phyloP scores from a whole-genome alignment of 2,888 invertebrate genomes.

The Orthosia cruda region DNA sequence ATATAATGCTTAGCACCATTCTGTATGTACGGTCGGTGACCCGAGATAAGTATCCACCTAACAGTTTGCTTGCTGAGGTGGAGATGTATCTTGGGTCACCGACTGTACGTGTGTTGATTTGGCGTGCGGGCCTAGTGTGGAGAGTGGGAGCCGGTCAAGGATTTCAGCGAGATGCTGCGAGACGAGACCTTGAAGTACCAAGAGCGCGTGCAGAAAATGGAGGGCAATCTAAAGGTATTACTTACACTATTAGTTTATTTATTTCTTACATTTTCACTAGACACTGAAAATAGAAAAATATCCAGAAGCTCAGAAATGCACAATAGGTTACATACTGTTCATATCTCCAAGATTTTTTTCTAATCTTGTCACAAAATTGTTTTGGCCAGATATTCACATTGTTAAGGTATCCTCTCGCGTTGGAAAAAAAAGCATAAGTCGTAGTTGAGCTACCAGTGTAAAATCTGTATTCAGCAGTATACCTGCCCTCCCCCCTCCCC shows the following conservation, averaged over 20 bases:
- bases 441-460: too few relatives aligned
- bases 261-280: too few relatives aligned
- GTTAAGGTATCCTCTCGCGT: too few relatives aligned
- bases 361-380: neutral
- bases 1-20: constrained; percentile 30
- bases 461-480: too few relatives aligned
- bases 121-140: constrained; percentile 76
- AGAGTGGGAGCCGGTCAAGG: constrained; percentile 84
- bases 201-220: constrained; percentile 80
- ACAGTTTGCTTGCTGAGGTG: neutral
- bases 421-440: too few relatives aligned
- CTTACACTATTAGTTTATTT: too few relatives aligned
- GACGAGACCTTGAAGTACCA: constrained; percentile 76
- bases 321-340: too few relatives aligned
- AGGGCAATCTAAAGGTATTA: constrained; percentile 78
- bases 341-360: too few relatives aligned
- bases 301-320: too few relatives aligned
- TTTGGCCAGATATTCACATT: neutral
- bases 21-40: constrained; percentile 26
- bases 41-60: neutral
- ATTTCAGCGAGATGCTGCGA: constrained; percentile 71
- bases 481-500: too few relatives aligned
- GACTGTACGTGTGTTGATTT: constrained; percentile 49
- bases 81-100: neutral
- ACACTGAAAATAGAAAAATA: too few relatives aligned